Evolutionary conservation across 1,140 invertebrate genomes (phyloP).

Genomic region (Sinella curviseta): DNA sequence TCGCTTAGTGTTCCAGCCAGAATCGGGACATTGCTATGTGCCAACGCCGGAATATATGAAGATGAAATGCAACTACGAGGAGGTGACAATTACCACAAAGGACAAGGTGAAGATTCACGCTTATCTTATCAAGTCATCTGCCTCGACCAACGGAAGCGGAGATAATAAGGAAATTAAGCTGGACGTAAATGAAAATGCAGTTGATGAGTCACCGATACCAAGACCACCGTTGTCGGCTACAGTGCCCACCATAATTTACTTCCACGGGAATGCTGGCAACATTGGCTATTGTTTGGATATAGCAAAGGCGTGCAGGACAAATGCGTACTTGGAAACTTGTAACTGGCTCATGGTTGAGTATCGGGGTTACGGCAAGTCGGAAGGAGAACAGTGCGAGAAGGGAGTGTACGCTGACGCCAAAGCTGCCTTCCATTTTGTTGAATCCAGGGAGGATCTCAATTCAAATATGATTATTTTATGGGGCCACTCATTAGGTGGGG

Average conservation of each 20-base stretch:
- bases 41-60: neutral
- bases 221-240: slow-evolving; percentile 74
- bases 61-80: neutral
- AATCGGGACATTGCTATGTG: neutral
- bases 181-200: slow-evolving; percentile 55
- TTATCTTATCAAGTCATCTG: neutral
- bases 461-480: slow-evolving; percentile 82
- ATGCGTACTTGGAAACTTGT: slow-evolving; percentile 74
- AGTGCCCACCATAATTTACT: slow-evolving; percentile 77
- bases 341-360: slow-evolving; percentile 92
- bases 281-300: slow-evolving; percentile 80
- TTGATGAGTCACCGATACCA: slow-evolving; percentile 74
- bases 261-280: slow-evolving; percentile 96
- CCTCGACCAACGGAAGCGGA: neutral
- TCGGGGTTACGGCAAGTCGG: slow-evolving; percentile 86
- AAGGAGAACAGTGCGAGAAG: slow-evolving; percentile 79
- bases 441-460: slow-evolving; percentile 77
- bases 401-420: slow-evolving; percentile 84
- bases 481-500: slow-evolving; percentile 84
- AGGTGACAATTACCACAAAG: neutral
- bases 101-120: neutral
- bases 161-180: neutral
- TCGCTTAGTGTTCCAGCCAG: neutral
- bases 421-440: slow-evolving; percentile 79
- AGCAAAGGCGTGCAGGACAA: slow-evolving; percentile 72